These are phyloP conservation scores for Drosophila picticornis DNA, from an alignment of 2,888 invertebrate genomes.

Conservation along the genomic window DNA sequence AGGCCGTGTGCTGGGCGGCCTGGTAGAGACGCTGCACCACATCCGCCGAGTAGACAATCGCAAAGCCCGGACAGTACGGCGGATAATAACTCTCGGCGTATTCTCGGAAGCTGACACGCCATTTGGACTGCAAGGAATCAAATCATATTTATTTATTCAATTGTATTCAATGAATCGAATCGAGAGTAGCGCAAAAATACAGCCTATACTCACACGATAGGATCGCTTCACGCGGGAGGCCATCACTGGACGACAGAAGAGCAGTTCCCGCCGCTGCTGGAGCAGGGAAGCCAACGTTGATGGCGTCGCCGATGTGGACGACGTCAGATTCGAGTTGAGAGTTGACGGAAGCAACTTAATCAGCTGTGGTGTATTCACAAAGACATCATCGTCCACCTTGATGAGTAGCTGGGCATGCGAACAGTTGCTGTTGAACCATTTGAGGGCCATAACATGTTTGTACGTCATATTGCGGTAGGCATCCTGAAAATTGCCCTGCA, in stretches of 20 bases:
- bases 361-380: conserved; percentile 89
- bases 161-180: no score
- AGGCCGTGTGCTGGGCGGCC: conserved; percentile 88
- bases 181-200: background rate
- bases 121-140: conserved; percentile 87
- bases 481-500: conserved; percentile 92
- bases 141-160: background rate
- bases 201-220: conserved; percentile 84
- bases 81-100: conserved; percentile 89
- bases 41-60: conserved; percentile 89
- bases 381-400: conserved; percentile 92
- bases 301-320: conserved; percentile 37
- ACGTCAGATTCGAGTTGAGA: conserved; percentile 26
- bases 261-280: conserved; percentile 86
- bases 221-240: conserved; percentile 87
- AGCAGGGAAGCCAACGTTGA: conserved; percentile 39
- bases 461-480: conserved; percentile 93
- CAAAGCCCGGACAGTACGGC: conserved; percentile 91
- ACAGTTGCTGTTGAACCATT: conserved; percentile 91
- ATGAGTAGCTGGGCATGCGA: conserved; percentile 89
- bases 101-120: conserved; percentile 90
- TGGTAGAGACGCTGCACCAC: conserved; percentile 87
- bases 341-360: conserved; percentile 85
- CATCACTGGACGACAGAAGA: conserved; percentile 88
- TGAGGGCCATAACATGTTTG: conserved; percentile 93